Conservation (phyloP, 2,113 vertebrate genomes). For the Sylvietta virens region DNA sequence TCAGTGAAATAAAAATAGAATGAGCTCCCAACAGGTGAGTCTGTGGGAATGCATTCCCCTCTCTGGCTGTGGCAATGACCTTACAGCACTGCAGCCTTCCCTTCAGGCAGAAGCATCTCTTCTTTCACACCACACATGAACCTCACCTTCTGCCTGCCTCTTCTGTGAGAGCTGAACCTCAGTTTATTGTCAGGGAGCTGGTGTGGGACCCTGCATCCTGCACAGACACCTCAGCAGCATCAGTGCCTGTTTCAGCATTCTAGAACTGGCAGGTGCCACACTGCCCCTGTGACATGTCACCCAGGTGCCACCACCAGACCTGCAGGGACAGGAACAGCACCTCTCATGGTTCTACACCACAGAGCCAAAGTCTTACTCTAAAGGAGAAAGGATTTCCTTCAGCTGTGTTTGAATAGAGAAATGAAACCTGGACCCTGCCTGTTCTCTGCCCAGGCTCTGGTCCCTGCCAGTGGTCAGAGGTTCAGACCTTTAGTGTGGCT, state of each 20-base stretch:
- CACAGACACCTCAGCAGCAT: neutral
- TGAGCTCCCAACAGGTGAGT: neutral
- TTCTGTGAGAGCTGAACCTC: neutral
- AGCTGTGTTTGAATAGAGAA: neutral
- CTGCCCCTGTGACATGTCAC: neutral
- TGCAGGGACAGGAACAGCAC: neutral
- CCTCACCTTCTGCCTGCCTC: neutral
- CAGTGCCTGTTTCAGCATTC: neutral
- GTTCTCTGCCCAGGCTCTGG: neutral
- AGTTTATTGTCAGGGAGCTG: neutral
- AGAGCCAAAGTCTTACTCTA: neutral
- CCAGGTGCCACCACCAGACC: neutral
- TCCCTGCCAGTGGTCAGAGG: neutral
- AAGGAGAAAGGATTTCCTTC: neutral
- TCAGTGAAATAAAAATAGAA: neutral
- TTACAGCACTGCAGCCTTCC: neutral
- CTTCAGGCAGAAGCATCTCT: neutral
- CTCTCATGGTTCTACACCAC: fast-evolving
- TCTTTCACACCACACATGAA: neutral
- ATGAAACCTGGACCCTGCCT: neutral
- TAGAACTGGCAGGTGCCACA: neutral
- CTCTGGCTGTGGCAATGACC: neutral
- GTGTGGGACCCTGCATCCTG: neutral
- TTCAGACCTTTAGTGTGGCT: neutral
- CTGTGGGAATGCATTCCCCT: neutral